Conservation (phyloP, 2,888 invertebrate genomes). For the Daptonema setosum region DNA sequence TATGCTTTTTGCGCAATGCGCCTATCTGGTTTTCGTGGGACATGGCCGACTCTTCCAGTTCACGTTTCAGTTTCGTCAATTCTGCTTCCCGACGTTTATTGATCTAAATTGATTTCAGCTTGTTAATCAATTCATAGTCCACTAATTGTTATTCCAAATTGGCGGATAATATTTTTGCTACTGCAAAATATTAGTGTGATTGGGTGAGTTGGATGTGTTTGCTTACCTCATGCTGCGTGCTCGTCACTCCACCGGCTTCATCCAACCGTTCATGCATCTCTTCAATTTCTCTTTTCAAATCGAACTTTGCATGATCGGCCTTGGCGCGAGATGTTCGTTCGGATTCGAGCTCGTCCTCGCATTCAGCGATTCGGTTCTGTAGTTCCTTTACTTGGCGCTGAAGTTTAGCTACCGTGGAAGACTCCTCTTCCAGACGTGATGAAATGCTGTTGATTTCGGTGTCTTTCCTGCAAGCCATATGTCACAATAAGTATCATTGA, state of each 20-base stretch:
- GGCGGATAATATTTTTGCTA: too few relatives aligned
- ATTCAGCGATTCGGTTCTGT: constrained; percentile 79
- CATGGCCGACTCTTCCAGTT: constrained; percentile 91
- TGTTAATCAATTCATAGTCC: neutral
- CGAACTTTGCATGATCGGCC: constrained; percentile 91
- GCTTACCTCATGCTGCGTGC: constrained; percentile 38
- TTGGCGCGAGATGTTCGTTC: constrained; percentile 37
- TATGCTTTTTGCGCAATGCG: constrained; percentile 95
- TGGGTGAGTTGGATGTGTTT: too few relatives aligned
- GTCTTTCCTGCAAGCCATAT: constrained; percentile 51
- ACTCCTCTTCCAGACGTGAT: constrained; percentile 94
- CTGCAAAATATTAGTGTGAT: too few relatives aligned
- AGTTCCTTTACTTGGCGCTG: constrained; percentile 99
- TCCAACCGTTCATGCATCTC: constrained; percentile 90
- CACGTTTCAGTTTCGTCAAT: constrained; percentile 85
- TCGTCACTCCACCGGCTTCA: constrained; percentile 97
- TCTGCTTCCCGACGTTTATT: constrained; percentile 89
- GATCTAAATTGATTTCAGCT: constrained; percentile 30
- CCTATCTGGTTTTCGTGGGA: constrained; percentile 90
- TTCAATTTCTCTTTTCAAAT: constrained; percentile 86
- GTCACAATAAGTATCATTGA: too few relatives aligned
- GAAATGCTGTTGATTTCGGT: constrained; percentile 85
- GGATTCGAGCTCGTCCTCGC: constrained; percentile 97
- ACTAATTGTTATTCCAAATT: neutral
- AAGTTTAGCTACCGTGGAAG: constrained; percentile 79